Base-by-base conservation (phyloP, 2,888 invertebrate genomes). In the Cremastinae sp. region DNA sequence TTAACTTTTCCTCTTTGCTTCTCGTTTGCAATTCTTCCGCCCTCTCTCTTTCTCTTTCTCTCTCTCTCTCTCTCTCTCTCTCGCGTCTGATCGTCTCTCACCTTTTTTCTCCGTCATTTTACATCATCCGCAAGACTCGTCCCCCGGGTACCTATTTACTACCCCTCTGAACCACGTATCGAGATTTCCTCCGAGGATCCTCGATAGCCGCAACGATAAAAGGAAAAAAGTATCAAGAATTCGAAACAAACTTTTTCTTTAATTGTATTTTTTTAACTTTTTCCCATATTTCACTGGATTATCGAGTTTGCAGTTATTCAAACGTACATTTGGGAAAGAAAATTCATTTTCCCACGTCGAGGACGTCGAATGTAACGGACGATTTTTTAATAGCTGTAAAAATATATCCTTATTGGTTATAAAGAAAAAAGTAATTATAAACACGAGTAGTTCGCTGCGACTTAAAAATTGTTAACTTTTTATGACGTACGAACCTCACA, bases 1-100 rank as follows among this genome's bases (percentile, higher is more conserved):
- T 71, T 68, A 71, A 71, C 62, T 75, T 71, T 71, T 51, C 16
- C 58, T 47, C 71, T n/a, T n/a, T 66, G 45, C 53, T 65, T 55
- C 45, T 59, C 51, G 22, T 41, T 64, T 9, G 16, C 35, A 14
- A n/a, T 61, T 59, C 16, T 58, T 47, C 5, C 28, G 28, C 28
- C 14, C 10, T 39, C 51, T 3, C 10, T 14, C 28, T 2, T 9
- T 41, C 12, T n/a, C 47, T 55, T 7, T 45, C 41, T 20, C 43
- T 45, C 9, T 55, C 22, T 20, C 16, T 45, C n/a, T 12, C 12
- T 22, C 10, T 39, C 51, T 3, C 10, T 14, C 28, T 2, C 41
- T 41, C 12, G 4, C 41, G 9, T 8, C 9, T 9, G 10, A 9
- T 41, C 41, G 12, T 41, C 41, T 41, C 12, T 12, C 28, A 28